Evolutionary conservation across 2,797 vertebrate genomes (phyloP), one percentile per base, ranked within the genome.

Genomic region (Emydoidea blandingii): DNA sequence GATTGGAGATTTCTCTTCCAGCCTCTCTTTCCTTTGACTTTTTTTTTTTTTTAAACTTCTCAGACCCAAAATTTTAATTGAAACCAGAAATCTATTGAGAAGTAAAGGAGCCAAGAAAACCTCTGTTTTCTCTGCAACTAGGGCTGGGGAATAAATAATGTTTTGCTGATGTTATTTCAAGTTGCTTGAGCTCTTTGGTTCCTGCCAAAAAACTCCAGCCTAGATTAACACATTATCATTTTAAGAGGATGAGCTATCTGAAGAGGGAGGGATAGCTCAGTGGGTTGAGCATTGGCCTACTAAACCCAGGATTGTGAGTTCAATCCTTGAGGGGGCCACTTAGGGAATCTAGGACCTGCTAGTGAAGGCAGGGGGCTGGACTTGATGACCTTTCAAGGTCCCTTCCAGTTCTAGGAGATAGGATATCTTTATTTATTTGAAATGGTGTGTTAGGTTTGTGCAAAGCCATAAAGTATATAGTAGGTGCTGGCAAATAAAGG

Each of bases 51-150:
- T 93, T 87, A 52, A 95, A 96, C 94, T 95, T 98, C 96, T 97
- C 97, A 97, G 97, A 97, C 93, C 97, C 95, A 87, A 98, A 97
- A 95, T 97, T 98, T 98, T 98, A 98, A 98, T 98, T 98, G 98
- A 98, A 98, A 98, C 98, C 98, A 98, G 98, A 98, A 98, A 96
- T 97, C 98, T 98, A 96, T 97, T 97, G 97, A 98, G 97, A 94
- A 96, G 96, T 89, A 97, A 96, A 85, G 29, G 90, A 97, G 98
- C 97, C 98, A 98, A 98, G 94, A 98, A 98, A 97, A 97, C 94
- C 94, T 97, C 97, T 96, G 95, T 98, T 98, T 98, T 98, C 97
- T 97, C 95, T 97, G 95, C 96, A 97, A 14, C 95, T 93, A 97
- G 95, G 97, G 97, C 98, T 97, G 92, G 88, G 95, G 97, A 98